phyloP scores from a whole-genome alignment of 2,113 vertebrate genomes.

The Istiophorus platypterus region DNA sequence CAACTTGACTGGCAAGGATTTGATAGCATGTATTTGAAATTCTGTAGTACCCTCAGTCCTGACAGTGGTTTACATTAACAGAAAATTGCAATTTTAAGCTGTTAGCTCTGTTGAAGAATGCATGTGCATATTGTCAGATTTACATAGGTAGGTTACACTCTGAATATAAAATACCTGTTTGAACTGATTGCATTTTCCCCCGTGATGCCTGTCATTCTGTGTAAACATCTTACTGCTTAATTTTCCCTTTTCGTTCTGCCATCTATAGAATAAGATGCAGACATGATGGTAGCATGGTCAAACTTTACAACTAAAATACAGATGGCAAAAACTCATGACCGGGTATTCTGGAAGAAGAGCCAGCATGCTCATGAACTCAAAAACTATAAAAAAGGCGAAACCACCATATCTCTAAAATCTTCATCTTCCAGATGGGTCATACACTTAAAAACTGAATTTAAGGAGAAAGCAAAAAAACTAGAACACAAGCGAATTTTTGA shows the following conservation, averaged over 20 bases:
- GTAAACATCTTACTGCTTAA: background rate
- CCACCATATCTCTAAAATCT: background rate
- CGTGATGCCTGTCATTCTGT: background rate
- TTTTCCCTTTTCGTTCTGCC: background rate
- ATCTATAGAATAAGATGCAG: background rate
- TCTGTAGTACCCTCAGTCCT: background rate
- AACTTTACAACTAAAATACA: background rate
- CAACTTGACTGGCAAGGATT: background rate
- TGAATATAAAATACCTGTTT: background rate
- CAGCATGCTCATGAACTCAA: background rate
- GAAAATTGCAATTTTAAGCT: background rate
- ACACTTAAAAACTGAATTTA: background rate
- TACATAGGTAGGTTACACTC: background rate
- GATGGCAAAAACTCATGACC: background rate
- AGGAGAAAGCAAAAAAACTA: background rate
- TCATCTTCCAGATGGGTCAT: background rate
- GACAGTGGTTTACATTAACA: background rate
- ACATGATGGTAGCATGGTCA: background rate
- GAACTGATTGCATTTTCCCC: background rate
- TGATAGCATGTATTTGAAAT: background rate
- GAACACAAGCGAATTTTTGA: background rate
- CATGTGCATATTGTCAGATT: background rate
- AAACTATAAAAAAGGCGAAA: background rate
- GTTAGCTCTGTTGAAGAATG: background rate
- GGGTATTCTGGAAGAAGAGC: background rate